A percentile compares a stretch with the other conserved stretches of the same genome.
Evolutionary conservation across 2,888 invertebrate genomes (phyloP).

Genomic region (Metallyticus violacea): DNA sequence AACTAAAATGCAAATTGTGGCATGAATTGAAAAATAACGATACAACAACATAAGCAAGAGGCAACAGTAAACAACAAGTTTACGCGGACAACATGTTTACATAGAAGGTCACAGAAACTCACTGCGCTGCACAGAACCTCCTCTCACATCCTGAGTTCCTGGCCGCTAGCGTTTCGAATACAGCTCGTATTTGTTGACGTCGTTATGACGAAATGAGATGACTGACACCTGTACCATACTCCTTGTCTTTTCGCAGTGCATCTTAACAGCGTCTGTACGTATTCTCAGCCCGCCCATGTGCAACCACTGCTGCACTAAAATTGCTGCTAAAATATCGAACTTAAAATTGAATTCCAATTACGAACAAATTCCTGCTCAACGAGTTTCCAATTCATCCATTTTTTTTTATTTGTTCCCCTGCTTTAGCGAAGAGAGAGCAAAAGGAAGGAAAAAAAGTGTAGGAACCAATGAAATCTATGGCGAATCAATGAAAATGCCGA

Average conservation of each 20-base stretch:
- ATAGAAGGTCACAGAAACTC: not conserved
- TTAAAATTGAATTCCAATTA: not conserved
- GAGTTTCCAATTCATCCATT: not conserved
- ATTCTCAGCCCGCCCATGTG: no score
- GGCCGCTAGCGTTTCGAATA: not conserved
- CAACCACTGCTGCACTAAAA: not conserved
- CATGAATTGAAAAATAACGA: not conserved
- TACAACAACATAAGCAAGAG: not conserved
- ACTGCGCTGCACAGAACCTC: not conserved
- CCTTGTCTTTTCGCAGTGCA: not conserved
- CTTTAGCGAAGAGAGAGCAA: not conserved
- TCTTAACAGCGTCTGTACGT: not conserved
- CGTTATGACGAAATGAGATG: not conserved
- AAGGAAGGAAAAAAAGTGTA: not conserved
- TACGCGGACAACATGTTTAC: not conserved
- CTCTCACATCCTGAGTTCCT: not conserved
- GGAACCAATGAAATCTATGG: not conserved
- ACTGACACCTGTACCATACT: not conserved
- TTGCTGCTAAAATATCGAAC: not conserved
- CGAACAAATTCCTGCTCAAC: not conserved
- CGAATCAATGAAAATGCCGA: not conserved
- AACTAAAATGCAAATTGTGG: not conserved
- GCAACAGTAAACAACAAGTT: not conserved
- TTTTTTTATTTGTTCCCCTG: no score
- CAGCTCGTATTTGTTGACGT: not conserved